These are phyloP conservation scores for Drosophila sp. DNA, from an alignment of 1,140 invertebrate species.

Conservation along the genomic window DNA sequence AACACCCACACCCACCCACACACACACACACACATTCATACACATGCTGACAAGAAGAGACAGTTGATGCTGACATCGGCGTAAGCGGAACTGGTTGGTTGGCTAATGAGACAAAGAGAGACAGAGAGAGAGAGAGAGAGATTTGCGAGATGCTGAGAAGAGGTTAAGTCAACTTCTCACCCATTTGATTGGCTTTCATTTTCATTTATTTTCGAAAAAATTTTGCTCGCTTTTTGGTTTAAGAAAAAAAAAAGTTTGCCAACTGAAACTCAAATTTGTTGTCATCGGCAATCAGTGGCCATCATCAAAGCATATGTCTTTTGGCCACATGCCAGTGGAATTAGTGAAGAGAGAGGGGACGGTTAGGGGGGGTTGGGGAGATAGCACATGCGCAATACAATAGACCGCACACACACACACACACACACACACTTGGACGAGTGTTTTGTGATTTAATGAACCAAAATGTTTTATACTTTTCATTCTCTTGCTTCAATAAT, in stretches of 20 bases:
- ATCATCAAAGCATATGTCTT: constrained; percentile 46
- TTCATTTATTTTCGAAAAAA: not conserved
- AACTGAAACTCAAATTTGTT: constrained; percentile 20
- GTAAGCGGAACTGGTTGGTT: constrained; percentile 15
- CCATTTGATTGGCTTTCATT: constrained; percentile 4
- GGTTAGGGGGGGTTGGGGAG: constrained; percentile 1
- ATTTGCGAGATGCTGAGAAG: not conserved
- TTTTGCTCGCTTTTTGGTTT: not conserved
- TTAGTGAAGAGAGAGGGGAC: not conserved
- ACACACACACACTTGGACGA: constrained; percentile 27
- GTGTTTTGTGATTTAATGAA: constrained; percentile 59
- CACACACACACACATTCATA: not conserved
- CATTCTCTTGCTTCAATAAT: constrained; percentile 43
- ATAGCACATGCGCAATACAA: constrained; percentile 64
- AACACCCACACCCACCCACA: constrained; percentile 5
- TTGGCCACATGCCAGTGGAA: constrained; percentile 20
- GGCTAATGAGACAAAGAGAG: constrained; percentile 63
- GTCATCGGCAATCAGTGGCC: constrained; percentile 18
- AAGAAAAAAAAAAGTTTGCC: not conserved
- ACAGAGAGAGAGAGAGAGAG: constrained; percentile 20
- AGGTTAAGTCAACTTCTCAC: not conserved
- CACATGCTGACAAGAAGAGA: constrained; percentile 3
- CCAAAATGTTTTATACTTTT: constrained; percentile 57
- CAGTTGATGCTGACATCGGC: constrained; percentile 12
- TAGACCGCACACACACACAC: constrained; percentile 46